Percentiles rank a stretch among this genome's conserved stretches.
These are phyloP conservation scores for Elaeidobius kamerunicus DNA, from an alignment of 2,888 invertebrate species.

Conservation along the genomic window DNA sequence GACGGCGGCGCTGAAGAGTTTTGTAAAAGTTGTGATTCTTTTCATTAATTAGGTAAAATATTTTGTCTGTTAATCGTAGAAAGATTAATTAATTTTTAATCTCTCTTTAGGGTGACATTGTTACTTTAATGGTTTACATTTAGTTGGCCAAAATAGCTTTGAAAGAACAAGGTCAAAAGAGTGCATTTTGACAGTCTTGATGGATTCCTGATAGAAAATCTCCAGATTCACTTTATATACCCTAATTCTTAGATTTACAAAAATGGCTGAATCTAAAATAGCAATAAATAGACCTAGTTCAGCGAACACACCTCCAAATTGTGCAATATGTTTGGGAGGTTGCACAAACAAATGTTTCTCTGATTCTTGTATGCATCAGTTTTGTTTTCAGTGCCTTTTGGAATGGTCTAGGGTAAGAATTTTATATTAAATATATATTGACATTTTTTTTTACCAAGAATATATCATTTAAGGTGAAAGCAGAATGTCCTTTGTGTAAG, in stretches of 20 bases:
- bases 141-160: too few species aligned
- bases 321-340: slow-evolving; percentile 88
- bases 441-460: not conserved
- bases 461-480: slow-evolving; percentile 61
- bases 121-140: too few species aligned
- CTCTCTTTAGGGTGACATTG: too few species aligned
- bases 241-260: slow-evolving; percentile 15
- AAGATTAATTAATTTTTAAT: too few species aligned
- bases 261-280: slow-evolving; percentile 41
- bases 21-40: too few species aligned
- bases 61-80: too few species aligned
- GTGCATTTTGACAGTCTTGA: slow-evolving; percentile 18
- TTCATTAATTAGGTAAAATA: too few species aligned
- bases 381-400: slow-evolving; percentile 88
- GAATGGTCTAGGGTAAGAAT: slow-evolving; percentile 84
- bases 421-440: not conserved
- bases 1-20: slow-evolving; percentile 38
- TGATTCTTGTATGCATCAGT: slow-evolving; percentile 89
- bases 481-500: slow-evolving; percentile 93
- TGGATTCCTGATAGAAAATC: slow-evolving; percentile 6
- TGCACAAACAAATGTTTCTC: slow-evolving; percentile 88
- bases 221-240: not conserved
- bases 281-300: slow-evolving; percentile 36
- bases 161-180: slow-evolving; percentile 17
- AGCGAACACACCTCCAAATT: slow-evolving; percentile 72